A percentile compares a stretch with the other conserved stretches of the same genome.
Evolutionary conservation across 2,888 invertebrate species (phyloP).

Genomic region (Drosophila stalkeri): DNA sequence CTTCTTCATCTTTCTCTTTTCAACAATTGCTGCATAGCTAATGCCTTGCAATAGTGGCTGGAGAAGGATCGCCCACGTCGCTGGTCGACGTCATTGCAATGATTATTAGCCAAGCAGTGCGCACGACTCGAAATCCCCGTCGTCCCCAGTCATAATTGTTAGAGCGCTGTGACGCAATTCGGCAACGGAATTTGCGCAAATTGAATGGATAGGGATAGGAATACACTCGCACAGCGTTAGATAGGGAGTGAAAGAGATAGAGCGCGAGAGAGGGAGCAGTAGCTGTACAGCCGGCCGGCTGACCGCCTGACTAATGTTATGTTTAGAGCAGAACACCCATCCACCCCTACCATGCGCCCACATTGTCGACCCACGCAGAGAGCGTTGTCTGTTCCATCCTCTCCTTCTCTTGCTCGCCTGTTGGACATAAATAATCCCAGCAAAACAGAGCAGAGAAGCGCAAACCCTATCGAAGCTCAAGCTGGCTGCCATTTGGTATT

Average conservation of each 20-base stretch:
- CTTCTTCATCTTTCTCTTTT: background rate
- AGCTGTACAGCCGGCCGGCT: conserved; percentile 26
- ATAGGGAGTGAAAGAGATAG: background rate
- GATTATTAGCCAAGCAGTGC: conserved; percentile 49
- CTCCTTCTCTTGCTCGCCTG: conserved; percentile 10
- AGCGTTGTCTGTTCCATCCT: background rate
- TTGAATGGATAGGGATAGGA: conserved; percentile 42
- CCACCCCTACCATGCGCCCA: conserved; percentile 12
- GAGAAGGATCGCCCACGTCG: conserved; percentile 24
- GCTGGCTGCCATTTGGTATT: conserved; percentile 35
- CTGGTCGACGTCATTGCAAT: conserved; percentile 53
- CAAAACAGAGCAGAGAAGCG: background rate
- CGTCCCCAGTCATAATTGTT: conserved; percentile 66
- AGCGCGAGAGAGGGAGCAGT: background rate
- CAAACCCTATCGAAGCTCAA: conserved; percentile 22
- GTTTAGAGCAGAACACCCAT: background rate
- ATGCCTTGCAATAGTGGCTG: background rate
- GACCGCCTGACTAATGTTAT: conserved; percentile 21
- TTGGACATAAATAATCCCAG: conserved; percentile 25
- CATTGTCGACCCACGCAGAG: conserved; percentile 35
- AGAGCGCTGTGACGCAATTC: conserved; percentile 68
- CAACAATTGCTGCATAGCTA: background rate
- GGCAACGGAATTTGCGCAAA: conserved; percentile 72
- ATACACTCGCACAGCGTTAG: conserved; percentile 1
- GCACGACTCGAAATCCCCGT: conserved; percentile 45